These are phyloP conservation scores for Agrotis puta DNA, from an alignment of 2,888 invertebrate genomes.

Conservation along the genomic window DNA sequence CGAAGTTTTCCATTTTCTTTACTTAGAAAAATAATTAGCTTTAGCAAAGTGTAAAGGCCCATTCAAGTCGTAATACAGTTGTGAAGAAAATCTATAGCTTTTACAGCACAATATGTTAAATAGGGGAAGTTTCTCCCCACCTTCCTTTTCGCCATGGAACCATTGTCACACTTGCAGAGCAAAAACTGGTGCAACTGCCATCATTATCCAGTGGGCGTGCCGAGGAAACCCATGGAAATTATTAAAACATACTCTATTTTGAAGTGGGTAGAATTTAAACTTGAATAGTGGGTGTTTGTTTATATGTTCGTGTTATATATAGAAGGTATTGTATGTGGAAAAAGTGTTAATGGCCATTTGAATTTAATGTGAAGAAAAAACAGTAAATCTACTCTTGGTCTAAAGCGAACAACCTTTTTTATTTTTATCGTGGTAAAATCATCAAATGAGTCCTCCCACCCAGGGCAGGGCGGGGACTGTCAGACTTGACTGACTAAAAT, in stretches of 20 bases:
- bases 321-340: conserved; percentile 12
- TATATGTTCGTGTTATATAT: conserved; percentile 10
- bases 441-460: too few species aligned
- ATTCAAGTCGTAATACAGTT: conserved; percentile 6
- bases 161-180: conserved; percentile 47
- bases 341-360: conserved; percentile 27
- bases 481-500: too few species aligned
- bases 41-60: not conserved
- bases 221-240: conserved; percentile 11
- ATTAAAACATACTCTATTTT: conserved; percentile 30
- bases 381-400: too few species aligned
- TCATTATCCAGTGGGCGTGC: conserved; percentile 57
- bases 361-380: not conserved
- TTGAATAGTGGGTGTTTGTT: not conserved
- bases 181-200: conserved; percentile 45
- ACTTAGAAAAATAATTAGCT: not conserved
- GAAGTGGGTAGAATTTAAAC: not conserved
- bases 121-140: conserved; percentile 35
- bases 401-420: too few species aligned
- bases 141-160: conserved; percentile 44
- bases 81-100: conserved; percentile 12
- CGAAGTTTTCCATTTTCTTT: not conserved
- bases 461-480: too few species aligned
- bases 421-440: too few species aligned
- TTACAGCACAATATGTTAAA: conserved; percentile 39